phyloP scores from a whole-genome alignment of 2,797 vertebrate genomes.

The Epinephelus coioides region DNA sequence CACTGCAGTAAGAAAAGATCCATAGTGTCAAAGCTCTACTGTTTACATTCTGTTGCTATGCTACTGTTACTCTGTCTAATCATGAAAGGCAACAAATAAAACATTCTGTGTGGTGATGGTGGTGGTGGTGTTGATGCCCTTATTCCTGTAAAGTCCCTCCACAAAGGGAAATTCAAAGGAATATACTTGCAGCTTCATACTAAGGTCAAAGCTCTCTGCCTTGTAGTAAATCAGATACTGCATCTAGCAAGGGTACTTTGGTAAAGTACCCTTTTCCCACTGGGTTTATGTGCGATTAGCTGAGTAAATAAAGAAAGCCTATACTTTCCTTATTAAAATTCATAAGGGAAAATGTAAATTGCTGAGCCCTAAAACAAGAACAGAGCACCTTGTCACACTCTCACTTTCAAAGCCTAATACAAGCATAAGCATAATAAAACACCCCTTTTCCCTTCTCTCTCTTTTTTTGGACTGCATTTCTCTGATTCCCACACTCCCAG shows the following conservation, averaged over 20 bases:
- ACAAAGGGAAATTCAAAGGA: slow-evolving; percentile 27
- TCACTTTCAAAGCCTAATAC: slow-evolving; percentile 21
- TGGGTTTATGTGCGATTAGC: slow-evolving; percentile 18
- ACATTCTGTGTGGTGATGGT: not conserved
- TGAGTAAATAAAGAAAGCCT: slow-evolving; percentile 36
- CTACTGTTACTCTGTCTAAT: not conserved
- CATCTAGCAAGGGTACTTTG: not conserved
- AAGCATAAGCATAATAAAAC: slow-evolving; percentile 31
- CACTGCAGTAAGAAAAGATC: no score
- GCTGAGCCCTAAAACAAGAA: slow-evolving; percentile 27
- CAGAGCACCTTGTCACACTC: slow-evolving; percentile 11
- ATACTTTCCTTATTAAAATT: slow-evolving; percentile 43
- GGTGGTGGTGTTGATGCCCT: not conserved
- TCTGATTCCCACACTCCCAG: slow-evolving; percentile 54
- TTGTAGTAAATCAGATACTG: slow-evolving; percentile 15
- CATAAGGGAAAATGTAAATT: slow-evolving; percentile 21
- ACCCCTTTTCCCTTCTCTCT: not conserved
- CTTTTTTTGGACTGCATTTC: slow-evolving; percentile 30
- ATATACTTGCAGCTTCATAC: slow-evolving; percentile 6
- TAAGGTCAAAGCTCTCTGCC: slow-evolving; percentile 31
- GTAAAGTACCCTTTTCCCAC: slow-evolving; percentile 20
- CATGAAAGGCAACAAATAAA: slow-evolving; percentile 6
- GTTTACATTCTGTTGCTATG: slow-evolving; percentile 3
- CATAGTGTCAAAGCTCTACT: not conserved
- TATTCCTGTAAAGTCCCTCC: slow-evolving; percentile 5